Conservation (phyloP, 2,797 vertebrate genomes). For the Mastacembelus armatus region DNA sequence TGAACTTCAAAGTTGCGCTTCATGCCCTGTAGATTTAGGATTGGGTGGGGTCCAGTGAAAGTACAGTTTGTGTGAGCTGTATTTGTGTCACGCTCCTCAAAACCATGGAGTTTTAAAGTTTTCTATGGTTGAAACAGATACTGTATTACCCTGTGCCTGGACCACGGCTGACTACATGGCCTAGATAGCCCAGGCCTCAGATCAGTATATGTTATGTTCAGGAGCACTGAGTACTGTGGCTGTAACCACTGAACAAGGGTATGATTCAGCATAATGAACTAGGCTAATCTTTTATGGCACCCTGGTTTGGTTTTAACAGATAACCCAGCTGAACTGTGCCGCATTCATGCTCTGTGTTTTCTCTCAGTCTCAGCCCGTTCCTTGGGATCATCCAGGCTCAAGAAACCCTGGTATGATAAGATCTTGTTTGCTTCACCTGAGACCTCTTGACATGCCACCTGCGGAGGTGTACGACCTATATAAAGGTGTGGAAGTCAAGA, state of each 20-base stretch:
- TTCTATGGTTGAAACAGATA: slow-evolving; percentile 3
- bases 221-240: neutral
- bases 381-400: slow-evolving; percentile 17
- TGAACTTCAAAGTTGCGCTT: neutral
- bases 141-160: neutral
- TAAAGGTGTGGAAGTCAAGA: slow-evolving; percentile 23
- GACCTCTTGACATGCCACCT: slow-evolving; percentile 49
- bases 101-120: neutral
- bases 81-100: neutral
- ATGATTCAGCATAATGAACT: slow-evolving; percentile 60
- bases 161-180: slow-evolving; percentile 6
- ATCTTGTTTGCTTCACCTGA: slow-evolving; percentile 54
- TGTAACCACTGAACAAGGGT: slow-evolving; percentile 31
- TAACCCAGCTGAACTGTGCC: slow-evolving; percentile 43
- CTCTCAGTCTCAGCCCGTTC: slow-evolving; percentile 3
- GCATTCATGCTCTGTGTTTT: neutral
- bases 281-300: slow-evolving; percentile 71
- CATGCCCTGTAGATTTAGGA: neutral
- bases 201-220: slow-evolving; percentile 25
- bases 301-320: slow-evolving; percentile 68
- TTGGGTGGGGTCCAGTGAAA: neutral
- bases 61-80: neutral
- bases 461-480: slow-evolving; percentile 27
- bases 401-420: slow-evolving; percentile 57
- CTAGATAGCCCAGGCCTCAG: too few relatives aligned